Evolutionary conservation across 1,140 invertebrate species (phyloP).

Genomic region (Berghia stephanieae): DNA sequence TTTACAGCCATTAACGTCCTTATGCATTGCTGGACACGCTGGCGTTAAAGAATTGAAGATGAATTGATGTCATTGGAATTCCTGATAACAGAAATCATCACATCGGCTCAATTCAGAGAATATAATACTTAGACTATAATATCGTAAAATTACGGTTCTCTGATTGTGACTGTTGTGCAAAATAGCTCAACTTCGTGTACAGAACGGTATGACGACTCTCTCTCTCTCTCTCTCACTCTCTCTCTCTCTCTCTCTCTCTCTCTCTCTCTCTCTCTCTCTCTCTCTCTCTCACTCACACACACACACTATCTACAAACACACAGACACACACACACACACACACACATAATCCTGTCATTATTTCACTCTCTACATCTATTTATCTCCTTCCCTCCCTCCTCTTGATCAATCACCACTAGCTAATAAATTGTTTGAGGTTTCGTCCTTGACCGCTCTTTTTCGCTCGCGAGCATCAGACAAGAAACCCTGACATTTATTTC

Average conservation of each 20-base stretch:
- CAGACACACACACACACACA: background rate
- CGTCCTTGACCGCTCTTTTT: background rate
- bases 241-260: slow-evolving; percentile 10
- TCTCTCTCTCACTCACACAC: background rate
- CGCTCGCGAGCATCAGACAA: no score
- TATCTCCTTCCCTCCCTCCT: slow-evolving; percentile 13
- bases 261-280: slow-evolving; percentile 15
- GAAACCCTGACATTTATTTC: slow-evolving; percentile 23
- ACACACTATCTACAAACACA: background rate
- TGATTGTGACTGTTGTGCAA: no score
- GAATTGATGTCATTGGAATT: no score
- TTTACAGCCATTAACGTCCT: no score
- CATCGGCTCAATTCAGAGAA: no score
- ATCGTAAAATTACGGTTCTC: no score
- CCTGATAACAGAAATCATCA: no score
- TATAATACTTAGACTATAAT: no score
- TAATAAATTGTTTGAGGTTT: no score
- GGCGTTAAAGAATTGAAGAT: no score
- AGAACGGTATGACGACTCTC: background rate
- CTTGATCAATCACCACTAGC: no score
- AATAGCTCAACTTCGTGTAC: background rate
- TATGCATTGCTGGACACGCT: no score
- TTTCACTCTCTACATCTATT: slow-evolving; percentile 25
- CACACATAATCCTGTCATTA: background rate
- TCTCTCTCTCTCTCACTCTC: background rate